Percentiles rank a stretch among this genome's conserved stretches.
These are phyloP conservation scores for Psix sp. DNA, from an alignment of 1,140 invertebrate species.

Conservation along the genomic window DNA sequence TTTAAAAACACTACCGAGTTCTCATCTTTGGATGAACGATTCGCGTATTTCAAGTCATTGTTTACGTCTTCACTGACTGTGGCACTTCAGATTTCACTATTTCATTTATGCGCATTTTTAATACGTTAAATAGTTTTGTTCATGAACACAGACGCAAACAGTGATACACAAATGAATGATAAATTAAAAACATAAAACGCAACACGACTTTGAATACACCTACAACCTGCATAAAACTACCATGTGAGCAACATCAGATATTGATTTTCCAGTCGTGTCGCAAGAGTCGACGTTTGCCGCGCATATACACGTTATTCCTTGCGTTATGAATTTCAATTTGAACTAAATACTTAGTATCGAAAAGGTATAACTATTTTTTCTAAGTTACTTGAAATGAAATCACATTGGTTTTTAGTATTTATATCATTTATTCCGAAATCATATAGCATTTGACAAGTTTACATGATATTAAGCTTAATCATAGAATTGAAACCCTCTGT, in stretches of 20 bases:
- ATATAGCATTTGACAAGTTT: background rate
- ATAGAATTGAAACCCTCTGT: background rate
- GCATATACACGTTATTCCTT: background rate
- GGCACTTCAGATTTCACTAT: too few species aligned
- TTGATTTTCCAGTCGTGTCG: slow-evolving; percentile 45
- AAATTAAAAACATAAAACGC: slow-evolving; percentile 24
- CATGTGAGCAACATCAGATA: slow-evolving; percentile 51
- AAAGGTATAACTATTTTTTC: too few species aligned
- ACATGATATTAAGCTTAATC: background rate
- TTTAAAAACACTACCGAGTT: slow-evolving; percentile 7
- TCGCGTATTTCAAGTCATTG: slow-evolving; percentile 20
- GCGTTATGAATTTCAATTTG: background rate
- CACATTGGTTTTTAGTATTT: background rate
- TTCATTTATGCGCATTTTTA: too few species aligned
- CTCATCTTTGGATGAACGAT: slow-evolving; percentile 8
- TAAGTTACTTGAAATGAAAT: too few species aligned
- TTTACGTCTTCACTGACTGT: slow-evolving; percentile 5
- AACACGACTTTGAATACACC: slow-evolving; percentile 16
- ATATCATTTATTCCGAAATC: slow-evolving; percentile 4
- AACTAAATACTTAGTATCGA: too few species aligned
- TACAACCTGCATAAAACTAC: slow-evolving; percentile 27
- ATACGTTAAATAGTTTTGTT: too few species aligned
- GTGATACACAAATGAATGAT: slow-evolving; percentile 10
- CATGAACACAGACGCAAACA: background rate
- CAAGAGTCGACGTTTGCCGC: slow-evolving; percentile 39